Base-by-base conservation (phyloP, 2,113 vertebrate genomes). In the Mixornis gularis region DNA sequence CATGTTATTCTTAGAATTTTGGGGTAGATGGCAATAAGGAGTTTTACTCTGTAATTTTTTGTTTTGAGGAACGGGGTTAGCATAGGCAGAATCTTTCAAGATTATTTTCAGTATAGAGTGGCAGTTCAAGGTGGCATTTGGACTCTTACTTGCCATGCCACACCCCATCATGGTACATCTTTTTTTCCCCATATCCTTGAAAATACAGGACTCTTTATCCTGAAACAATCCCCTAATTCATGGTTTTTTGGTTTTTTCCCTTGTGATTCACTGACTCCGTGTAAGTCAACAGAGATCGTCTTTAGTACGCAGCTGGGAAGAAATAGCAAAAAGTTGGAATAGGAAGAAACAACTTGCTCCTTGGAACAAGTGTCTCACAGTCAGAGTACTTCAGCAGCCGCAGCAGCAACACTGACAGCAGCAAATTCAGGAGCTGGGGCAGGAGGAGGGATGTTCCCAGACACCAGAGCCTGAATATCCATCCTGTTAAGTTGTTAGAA, bases 381-480 rank as follows among this genome's bases (percentile, higher is more conserved):
- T 30, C 1, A 2, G 68, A 21, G 16, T 55, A 70, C 36, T 52
- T 59, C 43, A 74, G 89, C 69, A 72, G 30, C 40, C 81, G 55
- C 29, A 40, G 64, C 81, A 84, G 72, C 56, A 72, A 1, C 19
- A 6, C 44, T 55, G 48, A 10, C 21, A 83, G 76, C 1, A 60
- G 51, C 48, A 64, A 89, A 85, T 56, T 36, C 58, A 25, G 53
- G 70, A 53, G 70, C 17, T 69, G 87, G 20, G 36, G 32, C 5
- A 3, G 79, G 30, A 85, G 59, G 38, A 93, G 79, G 74, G 77
- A 53, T 62, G 71, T 92, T 94, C 86, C 91, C 83, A 93, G 86
- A 77, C 89, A 73, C 60, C 17, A 29, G 66, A 92, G 85, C 87
- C 40, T 65, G 85, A 91, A 92, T 92, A 74, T 91, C 91, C 77